These are phyloP conservation scores for Drosophila paramelanica DNA, from an alignment of 2,888 invertebrate species.

Conservation along the genomic window DNA sequence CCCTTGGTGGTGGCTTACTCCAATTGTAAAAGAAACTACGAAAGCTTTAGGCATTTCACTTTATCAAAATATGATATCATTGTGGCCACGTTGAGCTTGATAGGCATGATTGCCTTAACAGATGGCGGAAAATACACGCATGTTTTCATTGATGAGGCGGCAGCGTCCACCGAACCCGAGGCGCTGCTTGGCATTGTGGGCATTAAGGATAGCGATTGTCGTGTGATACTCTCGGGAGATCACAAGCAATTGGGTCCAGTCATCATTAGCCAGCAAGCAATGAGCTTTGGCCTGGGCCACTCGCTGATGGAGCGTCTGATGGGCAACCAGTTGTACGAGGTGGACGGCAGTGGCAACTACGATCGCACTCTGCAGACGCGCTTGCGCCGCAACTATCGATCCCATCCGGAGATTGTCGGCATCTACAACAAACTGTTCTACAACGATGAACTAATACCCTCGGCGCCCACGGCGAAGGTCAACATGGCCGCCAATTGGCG, in stretches of 20 bases:
- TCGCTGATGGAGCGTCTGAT: constrained; percentile 91
- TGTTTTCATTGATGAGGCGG: constrained; percentile 91
- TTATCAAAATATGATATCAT: constrained; percentile 87
- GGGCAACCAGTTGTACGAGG: constrained; percentile 84
- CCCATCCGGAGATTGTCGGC: constrained; percentile 88
- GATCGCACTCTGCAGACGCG: constrained; percentile 89
- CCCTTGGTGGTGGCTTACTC: constrained; percentile 82
- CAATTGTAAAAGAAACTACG: constrained; percentile 49
- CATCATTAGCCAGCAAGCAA: constrained; percentile 83
- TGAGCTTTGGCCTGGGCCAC: constrained; percentile 66
- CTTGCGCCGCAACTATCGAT: constrained; percentile 91
- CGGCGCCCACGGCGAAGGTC: constrained; percentile 61
- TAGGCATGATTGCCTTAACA: constrained; percentile 82
- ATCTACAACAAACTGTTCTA: constrained; percentile 92
- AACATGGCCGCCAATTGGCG: constrained; percentile 79
- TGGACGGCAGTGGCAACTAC: constrained; percentile 73
- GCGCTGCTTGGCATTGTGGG: constrained; percentile 87
- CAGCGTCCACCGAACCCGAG: constrained; percentile 90
- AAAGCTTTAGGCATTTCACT: neutral
- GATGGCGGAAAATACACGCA: constrained; percentile 83
- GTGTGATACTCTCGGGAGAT: constrained; percentile 90
- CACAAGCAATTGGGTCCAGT: constrained; percentile 91
- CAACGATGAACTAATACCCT: constrained; percentile 87
- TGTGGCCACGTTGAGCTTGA: constrained; percentile 87
- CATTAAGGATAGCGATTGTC: constrained; percentile 72